These are phyloP conservation scores for Echinarachnius parma DNA, from an alignment of 53 echinoderm and acorn worm genomes.

Conservation along the genomic window DNA sequence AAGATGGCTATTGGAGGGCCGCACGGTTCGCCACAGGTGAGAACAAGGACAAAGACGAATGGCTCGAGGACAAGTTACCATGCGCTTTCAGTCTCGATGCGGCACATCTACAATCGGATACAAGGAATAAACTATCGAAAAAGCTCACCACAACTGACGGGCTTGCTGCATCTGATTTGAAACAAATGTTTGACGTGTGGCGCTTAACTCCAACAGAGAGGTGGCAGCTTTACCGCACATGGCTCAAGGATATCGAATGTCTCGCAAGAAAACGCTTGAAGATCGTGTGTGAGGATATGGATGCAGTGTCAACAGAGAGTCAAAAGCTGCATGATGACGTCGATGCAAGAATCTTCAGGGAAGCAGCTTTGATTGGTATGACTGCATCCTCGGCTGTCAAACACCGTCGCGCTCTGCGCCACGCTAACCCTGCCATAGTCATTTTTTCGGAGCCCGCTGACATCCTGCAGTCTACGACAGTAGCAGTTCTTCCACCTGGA, in stretches of 20 bases:
- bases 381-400: conserved; percentile 89
- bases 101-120: too few relatives aligned
- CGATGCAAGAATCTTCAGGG: conserved; percentile 26
- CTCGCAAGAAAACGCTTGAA: background rate
- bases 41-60: too few relatives aligned
- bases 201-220: conserved; percentile 26
- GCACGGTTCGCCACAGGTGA: too few relatives aligned
- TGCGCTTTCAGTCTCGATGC: too few relatives aligned
- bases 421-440: conserved; percentile 58
- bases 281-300: background rate
- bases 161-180: too few relatives aligned
- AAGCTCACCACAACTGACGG: too few relatives aligned
- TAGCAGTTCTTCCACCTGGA: conserved; percentile 55
- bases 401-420: conserved; percentile 47
- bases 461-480: conserved; percentile 76
- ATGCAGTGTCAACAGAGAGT: background rate
- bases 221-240: conserved; percentile 72
- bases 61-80: too few relatives aligned
- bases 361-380: conserved; percentile 68
- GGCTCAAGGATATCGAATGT: conserved; percentile 34
- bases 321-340: conserved; percentile 56
- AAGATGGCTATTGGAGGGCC: too few relatives aligned
- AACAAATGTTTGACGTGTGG: conserved; percentile 70
- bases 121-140: too few relatives aligned
- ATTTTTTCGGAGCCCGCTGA: conserved; percentile 90